Base-by-base conservation (phyloP, 2,888 invertebrate species). In the Cheilosia vernalis region DNA sequence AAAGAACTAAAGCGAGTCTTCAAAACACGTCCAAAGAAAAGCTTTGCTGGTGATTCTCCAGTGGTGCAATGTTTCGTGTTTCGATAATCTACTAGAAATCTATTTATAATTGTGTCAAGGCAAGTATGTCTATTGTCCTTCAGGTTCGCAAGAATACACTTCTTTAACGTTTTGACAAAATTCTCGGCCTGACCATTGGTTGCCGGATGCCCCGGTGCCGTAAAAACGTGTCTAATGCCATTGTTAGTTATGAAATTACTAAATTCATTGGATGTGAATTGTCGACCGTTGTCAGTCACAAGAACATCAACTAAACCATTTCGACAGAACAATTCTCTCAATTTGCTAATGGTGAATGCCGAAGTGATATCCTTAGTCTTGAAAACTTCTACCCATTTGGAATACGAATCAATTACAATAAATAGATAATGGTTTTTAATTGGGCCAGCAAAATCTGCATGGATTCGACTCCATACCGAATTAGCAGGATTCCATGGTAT, bases 21-120 rank as follows among this genome's bases (percentile, higher is more conserved):
- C 10, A 82, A 21, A 33, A 56, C 19, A 21, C 79, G 24, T 13
- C 83, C 72, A 53, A 83, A 63, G 44, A 78, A 87, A 21, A 87
- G 40, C 60, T 87, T 81, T 0, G 83, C 72, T 33, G 83, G 87
- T 47, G 79, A 63, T 76, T 84, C 58, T 51, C 60, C 51, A 4
- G 73, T 64, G 27, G 47, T 37, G 64, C 56, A 64, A 47, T 73
- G 63, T 10, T 33, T 56, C 4, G 73, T 47, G 47, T 55, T 55
- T 15, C 56, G 55, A 49, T 64, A 74, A 24, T 74, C 73, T 21
- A 56, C n/a, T 53, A 73, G 24, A 56, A 73, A n/a, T 53, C 69
- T 13, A 24, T 67, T 51, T 53, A 61, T 15, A 21, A 67, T 70
- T 19, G 19, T 44, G 19, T 67, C 55, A 13, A 51, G 1, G 19